These are phyloP conservation scores for Rhopalosiphum maidis DNA, from an alignment of 1,140 invertebrate genomes.

Conservation along the genomic window DNA sequence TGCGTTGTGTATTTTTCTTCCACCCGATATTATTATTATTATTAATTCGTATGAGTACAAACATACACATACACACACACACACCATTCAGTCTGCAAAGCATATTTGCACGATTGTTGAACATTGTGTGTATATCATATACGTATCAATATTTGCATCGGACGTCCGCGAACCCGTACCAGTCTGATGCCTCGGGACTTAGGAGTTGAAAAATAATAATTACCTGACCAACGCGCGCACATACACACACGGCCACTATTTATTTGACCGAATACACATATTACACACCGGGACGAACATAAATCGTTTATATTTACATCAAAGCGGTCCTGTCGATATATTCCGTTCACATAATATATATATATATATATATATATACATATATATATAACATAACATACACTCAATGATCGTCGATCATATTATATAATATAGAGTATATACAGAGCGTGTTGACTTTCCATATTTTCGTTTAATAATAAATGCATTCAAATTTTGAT, in stretches of 20 bases:
- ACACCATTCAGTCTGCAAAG: background rate
- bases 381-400: background rate
- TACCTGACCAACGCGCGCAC: background rate
- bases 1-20: background rate
- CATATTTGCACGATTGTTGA: background rate
- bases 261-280: background rate
- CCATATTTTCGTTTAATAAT: too few species aligned
- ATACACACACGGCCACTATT: background rate
- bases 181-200: background rate
- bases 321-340: background rate
- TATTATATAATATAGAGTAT: background rate
- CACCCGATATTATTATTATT: background rate
- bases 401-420: background rate
- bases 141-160: constrained; percentile 29
- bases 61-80: background rate
- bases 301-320: constrained; percentile 25
- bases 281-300: background rate
- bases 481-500: too few species aligned
- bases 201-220: constrained; percentile 12
- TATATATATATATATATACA: too few species aligned
- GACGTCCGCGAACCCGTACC: background rate
- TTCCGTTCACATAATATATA: background rate
- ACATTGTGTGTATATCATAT: background rate
- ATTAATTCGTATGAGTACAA: background rate
- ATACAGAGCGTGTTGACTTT: too few species aligned